Conservation (phyloP, 2,797 vertebrate species). For the Merluccius polli region DNA sequence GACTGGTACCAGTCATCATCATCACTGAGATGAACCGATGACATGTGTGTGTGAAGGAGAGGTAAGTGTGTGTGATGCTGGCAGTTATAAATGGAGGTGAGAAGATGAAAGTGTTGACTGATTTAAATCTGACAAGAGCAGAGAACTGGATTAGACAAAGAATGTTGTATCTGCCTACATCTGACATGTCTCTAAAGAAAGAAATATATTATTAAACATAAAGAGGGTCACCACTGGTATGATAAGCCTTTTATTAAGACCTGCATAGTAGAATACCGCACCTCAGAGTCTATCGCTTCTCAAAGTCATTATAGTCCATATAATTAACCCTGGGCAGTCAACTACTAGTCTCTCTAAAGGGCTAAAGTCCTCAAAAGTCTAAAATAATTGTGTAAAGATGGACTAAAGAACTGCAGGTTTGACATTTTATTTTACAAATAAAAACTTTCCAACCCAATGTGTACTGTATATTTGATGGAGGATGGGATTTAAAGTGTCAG, state of each 20-base stretch:
- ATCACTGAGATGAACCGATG: slow-evolving; percentile 4
- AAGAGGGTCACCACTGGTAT: neutral
- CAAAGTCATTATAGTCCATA: neutral
- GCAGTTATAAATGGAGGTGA: neutral
- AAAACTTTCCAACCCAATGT: neutral
- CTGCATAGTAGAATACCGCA: neutral
- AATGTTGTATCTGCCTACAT: slow-evolving; percentile 8
- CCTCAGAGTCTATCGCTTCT: neutral
- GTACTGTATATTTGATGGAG: neutral
- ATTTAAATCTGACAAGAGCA: slow-evolving; percentile 20
- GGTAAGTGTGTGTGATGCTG: slow-evolving; percentile 3
- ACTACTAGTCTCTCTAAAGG: neutral
- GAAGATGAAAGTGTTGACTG: slow-evolving; percentile 21
- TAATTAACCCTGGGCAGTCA: neutral
- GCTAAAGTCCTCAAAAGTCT: neutral
- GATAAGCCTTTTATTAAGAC: neutral
- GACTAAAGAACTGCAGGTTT: neutral
- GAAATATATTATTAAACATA: neutral
- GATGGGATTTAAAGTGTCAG: neutral
- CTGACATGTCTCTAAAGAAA: slow-evolving; percentile 10
- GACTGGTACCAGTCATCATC: slow-evolving; percentile 1
- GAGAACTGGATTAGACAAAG: slow-evolving; percentile 19
- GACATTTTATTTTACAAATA: neutral
- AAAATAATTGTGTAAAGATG: neutral
- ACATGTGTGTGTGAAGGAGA: slow-evolving; percentile 9